Conservation (phyloP, 2,888 invertebrate genomes). For the Chrysolina americana region DNA sequence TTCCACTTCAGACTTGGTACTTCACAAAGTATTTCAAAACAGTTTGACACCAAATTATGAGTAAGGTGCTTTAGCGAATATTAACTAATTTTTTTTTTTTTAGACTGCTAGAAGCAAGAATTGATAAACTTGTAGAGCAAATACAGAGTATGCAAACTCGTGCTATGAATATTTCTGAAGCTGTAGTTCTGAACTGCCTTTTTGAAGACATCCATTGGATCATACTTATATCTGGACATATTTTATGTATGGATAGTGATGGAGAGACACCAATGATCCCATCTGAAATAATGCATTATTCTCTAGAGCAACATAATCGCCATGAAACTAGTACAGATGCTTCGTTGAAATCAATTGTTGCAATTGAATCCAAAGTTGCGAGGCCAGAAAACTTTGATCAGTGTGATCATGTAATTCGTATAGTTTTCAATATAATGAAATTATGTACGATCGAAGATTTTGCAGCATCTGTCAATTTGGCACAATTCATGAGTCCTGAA, state of each 20-base stretch:
- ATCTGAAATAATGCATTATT: slow-evolving; percentile 73
- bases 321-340: slow-evolving; percentile 60
- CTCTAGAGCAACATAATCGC: slow-evolving; percentile 71
- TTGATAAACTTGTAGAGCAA: slow-evolving; percentile 62
- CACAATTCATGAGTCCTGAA: slow-evolving; percentile 82
- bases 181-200: slow-evolving; percentile 72
- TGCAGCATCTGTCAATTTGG: slow-evolving; percentile 78
- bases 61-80: too few relatives aligned
- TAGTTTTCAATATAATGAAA: slow-evolving; percentile 79
- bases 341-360: slow-evolving; percentile 63
- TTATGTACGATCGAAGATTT: slow-evolving; percentile 84
- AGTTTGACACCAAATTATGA: too few relatives aligned
- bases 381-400: slow-evolving; percentile 67
- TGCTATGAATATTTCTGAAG: slow-evolving; percentile 66
- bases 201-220: slow-evolving; percentile 95
- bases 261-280: slow-evolving; percentile 80
- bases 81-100: slow-evolving; percentile 36
- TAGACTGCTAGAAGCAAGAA: slow-evolving; percentile 66
- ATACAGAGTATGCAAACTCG: slow-evolving; percentile 66
- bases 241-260: slow-evolving; percentile 78
- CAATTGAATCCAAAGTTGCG: slow-evolving; percentile 51
- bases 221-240: slow-evolving; percentile 81
- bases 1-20: too few relatives aligned
- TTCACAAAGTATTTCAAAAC: too few relatives aligned
- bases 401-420: slow-evolving; percentile 72